phyloP scores from a whole-genome alignment of 2,888 invertebrate species.

The Dryocosmus kuriphilus region DNA sequence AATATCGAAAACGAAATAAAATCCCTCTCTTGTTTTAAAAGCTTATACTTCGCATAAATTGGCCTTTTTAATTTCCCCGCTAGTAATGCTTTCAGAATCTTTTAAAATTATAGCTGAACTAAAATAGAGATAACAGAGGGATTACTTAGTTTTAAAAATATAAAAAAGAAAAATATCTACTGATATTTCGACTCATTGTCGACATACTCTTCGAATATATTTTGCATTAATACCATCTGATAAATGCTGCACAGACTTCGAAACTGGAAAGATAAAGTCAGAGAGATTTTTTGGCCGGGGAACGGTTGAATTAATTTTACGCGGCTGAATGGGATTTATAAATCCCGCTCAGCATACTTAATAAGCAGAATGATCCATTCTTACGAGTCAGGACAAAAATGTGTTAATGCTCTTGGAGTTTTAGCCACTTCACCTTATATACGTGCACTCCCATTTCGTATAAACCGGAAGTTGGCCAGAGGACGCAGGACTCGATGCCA shows the following conservation, averaged over 20 bases:
- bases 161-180: no score
- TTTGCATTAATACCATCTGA: constrained; percentile 14
- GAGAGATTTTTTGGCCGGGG: constrained; percentile 3
- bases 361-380: constrained; percentile 32
- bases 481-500: constrained; percentile 8
- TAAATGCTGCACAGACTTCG: constrained; percentile 2
- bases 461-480: constrained; percentile 17
- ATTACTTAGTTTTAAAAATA: no score
- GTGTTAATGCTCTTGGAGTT: constrained; percentile 36
- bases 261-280: constrained; percentile 20
- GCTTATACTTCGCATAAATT: background rate
- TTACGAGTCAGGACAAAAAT: constrained; percentile 21
- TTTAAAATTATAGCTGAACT: no score
- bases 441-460: background rate
- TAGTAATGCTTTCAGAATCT: no score
- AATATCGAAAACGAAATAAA: no score
- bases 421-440: constrained; percentile 21
- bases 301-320: constrained; percentile 36
- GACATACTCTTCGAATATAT: background rate
- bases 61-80: background rate
- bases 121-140: no score
- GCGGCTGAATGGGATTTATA: constrained; percentile 14
- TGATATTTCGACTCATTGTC: background rate
- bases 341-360: constrained; percentile 32
- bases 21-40: background rate